Base-by-base conservation (phyloP, 2,888 invertebrate species). In the Melikaiella ostensackeni region DNA sequence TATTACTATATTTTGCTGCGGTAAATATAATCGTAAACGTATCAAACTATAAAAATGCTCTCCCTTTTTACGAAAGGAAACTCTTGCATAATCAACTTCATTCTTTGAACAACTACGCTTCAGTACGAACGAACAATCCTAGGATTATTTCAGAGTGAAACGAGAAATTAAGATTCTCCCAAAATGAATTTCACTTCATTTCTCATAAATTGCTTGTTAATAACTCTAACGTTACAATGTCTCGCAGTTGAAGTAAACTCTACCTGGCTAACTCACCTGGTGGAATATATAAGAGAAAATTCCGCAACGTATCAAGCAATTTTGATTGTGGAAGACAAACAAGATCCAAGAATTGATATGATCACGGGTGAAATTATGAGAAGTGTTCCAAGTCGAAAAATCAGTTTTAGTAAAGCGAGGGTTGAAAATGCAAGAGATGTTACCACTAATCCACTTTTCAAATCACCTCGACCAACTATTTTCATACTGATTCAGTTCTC, bases 171-270 rank as follows among this genome's bases (percentile, higher is more conserved):
- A n/a, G n/a, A 50, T 9, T 8, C 2, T 1, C 8, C 8, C n/a
- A n/a, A n/a, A 50, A 50, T n/a, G n/a, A n/a, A 50, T 6, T 50
- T 50, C 0, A 9, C 50, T 50, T 8, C 5, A 7, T 8, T 8
- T n/a, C 8, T 63, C 0, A 1, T 35, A 0, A 9, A 62, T 33
- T 30, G 1, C 1, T n/a, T 9, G 19, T 35, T n/a, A 59, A 24
- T 62, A 33, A 35, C 0, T n/a, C 9, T 33, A 11, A 33, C 19
- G 35, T 33, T 33, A 9, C 33, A 19, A 35, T 19, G 8, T 19
- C 3, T 8, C 3, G 4, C 11, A 35, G 8, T 19, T n/a, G 0
- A 11, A 1, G 9, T 9, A n/a, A 8, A 35, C n/a, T n/a, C 9
- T 7, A n/a, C 9, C 4, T 62, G 62, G 62, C 19, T 35, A n/a